Percentiles rank a stretch among this genome's conserved stretches.
Conservation (phyloP, 2,113 vertebrate species). For the Gasterosteus nipponicus region DNA sequence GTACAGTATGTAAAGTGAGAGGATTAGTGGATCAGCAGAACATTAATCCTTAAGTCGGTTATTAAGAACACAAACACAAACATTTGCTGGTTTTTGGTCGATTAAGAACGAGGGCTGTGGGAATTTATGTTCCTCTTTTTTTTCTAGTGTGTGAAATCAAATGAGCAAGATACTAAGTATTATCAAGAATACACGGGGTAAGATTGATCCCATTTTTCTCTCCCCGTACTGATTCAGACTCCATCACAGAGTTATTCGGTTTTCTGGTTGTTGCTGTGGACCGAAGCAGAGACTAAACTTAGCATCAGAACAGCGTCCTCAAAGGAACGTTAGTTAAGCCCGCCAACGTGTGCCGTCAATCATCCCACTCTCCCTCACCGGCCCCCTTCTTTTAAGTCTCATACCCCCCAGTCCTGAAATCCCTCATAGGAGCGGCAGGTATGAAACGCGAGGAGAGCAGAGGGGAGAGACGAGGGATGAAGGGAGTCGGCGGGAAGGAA, state of each 20-base stretch:
- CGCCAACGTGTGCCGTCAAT: constrained; percentile 6
- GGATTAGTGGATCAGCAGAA: not conserved
- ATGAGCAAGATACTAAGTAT: not conserved
- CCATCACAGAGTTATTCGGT: not conserved
- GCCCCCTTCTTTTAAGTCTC: not conserved
- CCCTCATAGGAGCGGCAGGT: constrained; percentile 26
- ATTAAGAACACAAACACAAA: not conserved
- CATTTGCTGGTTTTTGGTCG: not conserved
- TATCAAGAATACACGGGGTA: no score
- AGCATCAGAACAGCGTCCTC: constrained; percentile 5
- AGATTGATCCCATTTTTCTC: not conserved
- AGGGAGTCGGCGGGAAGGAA: not conserved
- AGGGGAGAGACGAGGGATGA: constrained; percentile 4
- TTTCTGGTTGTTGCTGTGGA: not conserved
- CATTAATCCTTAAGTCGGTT: not conserved
- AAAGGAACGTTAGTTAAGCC: constrained; percentile 10
- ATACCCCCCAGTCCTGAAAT: constrained; percentile 11
- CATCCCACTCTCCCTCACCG: not conserved
- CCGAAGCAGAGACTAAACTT: constrained; percentile 17
- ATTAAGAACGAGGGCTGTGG: not conserved
- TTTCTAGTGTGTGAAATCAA: not conserved
- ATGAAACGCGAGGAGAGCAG: constrained; percentile 8
- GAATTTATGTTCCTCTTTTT: not conserved
- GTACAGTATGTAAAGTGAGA: not conserved
- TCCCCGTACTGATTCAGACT: not conserved